These are phyloP conservation scores for Eulemur coronatus DNA, from an alignment of 2,797 vertebrate genomes.

Conservation along the genomic window DNA sequence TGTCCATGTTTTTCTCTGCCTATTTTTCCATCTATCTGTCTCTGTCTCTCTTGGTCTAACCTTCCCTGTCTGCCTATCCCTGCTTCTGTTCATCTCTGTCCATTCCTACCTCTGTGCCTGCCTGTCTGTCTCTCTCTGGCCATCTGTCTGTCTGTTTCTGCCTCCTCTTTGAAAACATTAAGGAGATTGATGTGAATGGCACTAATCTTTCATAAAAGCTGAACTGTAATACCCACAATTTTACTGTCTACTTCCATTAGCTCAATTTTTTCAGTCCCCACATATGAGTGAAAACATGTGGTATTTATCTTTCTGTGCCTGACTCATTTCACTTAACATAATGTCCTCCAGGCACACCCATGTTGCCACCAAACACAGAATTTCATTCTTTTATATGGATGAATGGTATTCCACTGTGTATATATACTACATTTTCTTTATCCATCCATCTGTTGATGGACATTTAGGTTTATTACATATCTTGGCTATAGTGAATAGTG, in stretches of 20 bases:
- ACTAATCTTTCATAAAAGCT: conserved; percentile 34
- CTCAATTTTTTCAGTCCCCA: not conserved
- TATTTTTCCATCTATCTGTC: not conserved
- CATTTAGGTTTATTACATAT: not conserved
- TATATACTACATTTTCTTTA: not conserved
- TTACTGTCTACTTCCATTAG: not conserved
- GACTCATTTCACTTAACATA: not conserved
- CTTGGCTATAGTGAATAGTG: not conserved
- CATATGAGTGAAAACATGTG: not conserved
- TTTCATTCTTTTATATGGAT: not conserved
- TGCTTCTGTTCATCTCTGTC: not conserved
- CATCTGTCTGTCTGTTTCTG: not conserved
- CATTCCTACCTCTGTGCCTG: not conserved
- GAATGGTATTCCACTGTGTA: not conserved
- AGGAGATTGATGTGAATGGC: not conserved
- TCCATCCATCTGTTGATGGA: not conserved
- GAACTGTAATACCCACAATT: not conserved
- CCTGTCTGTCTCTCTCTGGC: not conserved
- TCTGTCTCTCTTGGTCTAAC: not conserved
- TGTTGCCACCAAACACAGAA: not conserved
- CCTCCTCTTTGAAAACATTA: conserved; percentile 33
- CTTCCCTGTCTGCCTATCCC: not conserved
- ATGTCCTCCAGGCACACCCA: not conserved
- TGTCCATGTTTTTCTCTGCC: not conserved
- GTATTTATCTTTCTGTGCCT: not conserved